Base-by-base conservation (phyloP, 2,888 invertebrate genomes). In the Monopis laevigella region DNA sequence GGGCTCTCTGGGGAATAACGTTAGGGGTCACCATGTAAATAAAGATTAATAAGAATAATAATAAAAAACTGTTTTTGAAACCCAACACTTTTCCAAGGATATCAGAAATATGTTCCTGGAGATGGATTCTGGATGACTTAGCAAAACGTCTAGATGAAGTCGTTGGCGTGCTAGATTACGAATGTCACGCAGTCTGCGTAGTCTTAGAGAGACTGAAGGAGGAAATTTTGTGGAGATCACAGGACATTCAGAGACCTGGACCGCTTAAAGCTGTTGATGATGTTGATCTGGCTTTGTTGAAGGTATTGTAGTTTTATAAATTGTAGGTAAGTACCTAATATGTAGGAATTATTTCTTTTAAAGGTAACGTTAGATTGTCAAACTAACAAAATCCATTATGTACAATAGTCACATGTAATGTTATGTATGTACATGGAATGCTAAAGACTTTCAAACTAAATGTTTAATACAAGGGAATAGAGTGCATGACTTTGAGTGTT, bases 71-170 rank as follows among this genome's bases (percentile, higher is more conserved):
- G n/a, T 10, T 7, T 2, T 5, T 10, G 8, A 32, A 34, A n/a
- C n/a, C n/a, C n/a, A n/a, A n/a, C n/a, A n/a, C 7, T 32, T 17
- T 17, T 17, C 6, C 42, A 36, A 77, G 78, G 55, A 68, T 80
- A 46, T 59, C 77, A 42, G 73, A 75, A 17, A 62, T 80, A 41
- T 56, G 62, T 2, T 73, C 75, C 5, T 80, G 78, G 78, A 63
- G 61, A 3, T 78, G 78, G 78, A 73, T 78, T 0, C 50, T 78
- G 0, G 55, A 65, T 42, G 78, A 80, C 43, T 52, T 80, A 2
- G 53, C 56, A 0, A 67, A 65, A 44, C 66, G 78, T 2, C 48
- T 80, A 2, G 55, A 59, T 2, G 74, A 75, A 7, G 62, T 65
- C 0, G 52, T 63, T 8, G 52, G 34, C 0, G 53, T 62, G 2